Evolutionary conservation across 2,113 vertebrate genomes (phyloP), one percentile per base, ranked within the genome.

Genomic region (Onychostruthus taczanowskii): DNA sequence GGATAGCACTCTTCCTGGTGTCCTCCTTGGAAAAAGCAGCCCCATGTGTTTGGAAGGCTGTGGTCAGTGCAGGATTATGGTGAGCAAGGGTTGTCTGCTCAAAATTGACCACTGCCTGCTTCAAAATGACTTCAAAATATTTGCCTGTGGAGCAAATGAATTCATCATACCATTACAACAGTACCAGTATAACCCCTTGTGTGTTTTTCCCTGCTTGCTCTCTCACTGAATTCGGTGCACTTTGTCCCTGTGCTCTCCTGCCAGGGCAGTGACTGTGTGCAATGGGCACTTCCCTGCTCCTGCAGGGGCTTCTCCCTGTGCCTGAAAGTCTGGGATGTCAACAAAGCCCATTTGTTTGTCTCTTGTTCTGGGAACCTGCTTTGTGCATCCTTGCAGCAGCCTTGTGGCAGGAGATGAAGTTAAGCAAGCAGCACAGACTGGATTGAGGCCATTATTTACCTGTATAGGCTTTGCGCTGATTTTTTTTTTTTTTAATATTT

Each of bases 371-470:
- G 30, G 3, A 27, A 14, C 7, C 7, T 35, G 14, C 6, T 28
- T 26, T 44, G n/a, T 53, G 16, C 8, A 31, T 13, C 18, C 62
- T 46, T 58, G 28, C 49, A 61, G 24, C 13, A 72, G 39, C 12
- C 6, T 68, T 64, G 35, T 41, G 23, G 9, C 26, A 44, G 63
- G 21, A 52, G 6, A 24, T 15, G 30, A 6, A 17, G 13, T 68
- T 66, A n/a, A 52, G 11, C 0, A 5, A 56, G 22, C 11, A 13
- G 8, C 3, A 3, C 1, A 3, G 2, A 6, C n/a, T 24, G 21
- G 8, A 31, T 2, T 4, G 4, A 66, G 44, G 17, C 35, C 3
- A 1, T 55, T 64, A 22, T 56, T 83, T 67, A 18, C 24, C 5
- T 41, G 43, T 30, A 31, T 11, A 44, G 16, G 17, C 9, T 26